Conservation (phyloP, 2,113 vertebrate genomes). For the Platysternon megacephalum region DNA sequence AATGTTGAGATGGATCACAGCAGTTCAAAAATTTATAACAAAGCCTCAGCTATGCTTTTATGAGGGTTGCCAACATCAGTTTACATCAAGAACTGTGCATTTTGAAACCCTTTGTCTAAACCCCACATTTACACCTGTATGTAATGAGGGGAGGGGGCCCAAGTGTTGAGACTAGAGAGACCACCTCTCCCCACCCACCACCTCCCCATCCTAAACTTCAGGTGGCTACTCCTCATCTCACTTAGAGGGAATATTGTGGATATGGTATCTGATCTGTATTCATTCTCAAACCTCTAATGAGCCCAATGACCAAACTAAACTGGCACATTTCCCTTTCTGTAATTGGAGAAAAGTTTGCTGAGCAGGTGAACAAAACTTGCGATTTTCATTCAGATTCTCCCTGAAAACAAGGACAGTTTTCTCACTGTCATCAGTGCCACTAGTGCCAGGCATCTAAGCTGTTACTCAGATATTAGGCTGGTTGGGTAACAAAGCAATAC, state of each 20-base stretch:
- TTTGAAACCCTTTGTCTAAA: not conserved
- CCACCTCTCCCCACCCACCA: not conserved
- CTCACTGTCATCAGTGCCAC: not conserved
- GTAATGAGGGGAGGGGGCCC: rapidly evolving
- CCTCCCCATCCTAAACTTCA: not conserved
- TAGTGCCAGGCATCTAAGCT: not conserved
- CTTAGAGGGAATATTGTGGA: not conserved
- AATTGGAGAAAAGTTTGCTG: rapidly evolving
- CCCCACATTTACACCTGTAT: not conserved
- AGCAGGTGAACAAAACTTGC: not conserved
- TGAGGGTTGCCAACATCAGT: not conserved
- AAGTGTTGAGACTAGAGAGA: not conserved
- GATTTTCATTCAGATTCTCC: not conserved
- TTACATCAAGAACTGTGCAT: not conserved
- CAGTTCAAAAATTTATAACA: not conserved
- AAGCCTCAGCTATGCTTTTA: not conserved
- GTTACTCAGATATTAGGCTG: no score
- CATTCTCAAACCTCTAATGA: not conserved
- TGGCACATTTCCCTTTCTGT: not conserved
- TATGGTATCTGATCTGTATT: not conserved
- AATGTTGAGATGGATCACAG: not conserved
- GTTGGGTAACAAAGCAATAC: slow-evolving; percentile 19
- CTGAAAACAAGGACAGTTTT: not conserved
- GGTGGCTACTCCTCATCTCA: not conserved
- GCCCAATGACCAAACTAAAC: not conserved